phyloP scores from a whole-genome alignment of 2,888 invertebrate species.

The Amphipoea oculea region DNA sequence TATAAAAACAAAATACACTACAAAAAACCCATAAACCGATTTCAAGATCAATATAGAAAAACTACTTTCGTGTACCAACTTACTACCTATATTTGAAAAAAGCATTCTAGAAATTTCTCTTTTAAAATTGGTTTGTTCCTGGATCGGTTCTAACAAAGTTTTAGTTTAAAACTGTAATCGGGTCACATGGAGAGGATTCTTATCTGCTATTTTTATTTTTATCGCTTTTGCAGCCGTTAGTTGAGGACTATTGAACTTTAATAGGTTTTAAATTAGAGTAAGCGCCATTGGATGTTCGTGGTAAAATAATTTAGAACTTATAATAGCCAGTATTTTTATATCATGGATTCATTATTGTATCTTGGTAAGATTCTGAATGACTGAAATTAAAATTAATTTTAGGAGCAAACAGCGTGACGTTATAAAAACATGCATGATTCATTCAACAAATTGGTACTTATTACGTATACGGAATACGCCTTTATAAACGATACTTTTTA shows the following conservation, averaged over 20 bases:
- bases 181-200: background rate
- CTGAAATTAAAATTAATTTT: background rate
- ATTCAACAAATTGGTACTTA: background rate
- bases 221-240: background rate
- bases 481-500: background rate
- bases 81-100: too few relatives aligned
- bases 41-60: background rate
- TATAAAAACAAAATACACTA: too few relatives aligned
- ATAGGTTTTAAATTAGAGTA: background rate
- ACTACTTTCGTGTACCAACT: background rate
- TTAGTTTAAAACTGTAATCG: slow-evolving; percentile 1
- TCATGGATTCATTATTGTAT: background rate
- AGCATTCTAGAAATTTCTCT: background rate
- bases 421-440: background rate
- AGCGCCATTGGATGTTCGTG: background rate
- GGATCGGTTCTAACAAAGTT: slow-evolving; percentile 19
- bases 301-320: background rate
- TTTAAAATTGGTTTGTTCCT: slow-evolving; percentile 9
- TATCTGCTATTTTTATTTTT: background rate
- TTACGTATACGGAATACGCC: background rate
- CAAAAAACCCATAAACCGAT: too few relatives aligned
- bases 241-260: background rate
- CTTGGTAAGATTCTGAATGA: background rate
- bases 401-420: background rate
- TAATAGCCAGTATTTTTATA: background rate